Conservation (phyloP, 2,113 vertebrate genomes). For the Cathartes aura region DNA sequence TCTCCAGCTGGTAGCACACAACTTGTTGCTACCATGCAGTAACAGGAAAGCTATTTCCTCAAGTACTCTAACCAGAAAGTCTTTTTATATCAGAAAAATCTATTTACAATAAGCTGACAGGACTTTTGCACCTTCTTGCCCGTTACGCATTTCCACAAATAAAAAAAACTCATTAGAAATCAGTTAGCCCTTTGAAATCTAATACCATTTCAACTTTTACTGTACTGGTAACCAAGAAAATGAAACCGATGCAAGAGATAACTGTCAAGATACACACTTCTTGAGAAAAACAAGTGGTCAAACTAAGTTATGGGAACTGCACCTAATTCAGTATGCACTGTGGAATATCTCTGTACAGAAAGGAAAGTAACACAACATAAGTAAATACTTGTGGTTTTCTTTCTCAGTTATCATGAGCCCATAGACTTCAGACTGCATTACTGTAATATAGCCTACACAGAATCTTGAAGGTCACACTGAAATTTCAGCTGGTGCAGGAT, state of each 20-base stretch:
- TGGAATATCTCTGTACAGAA: background rate
- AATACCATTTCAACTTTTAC: background rate
- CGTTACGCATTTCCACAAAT: background rate
- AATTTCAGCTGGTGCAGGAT: background rate
- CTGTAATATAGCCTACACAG: background rate
- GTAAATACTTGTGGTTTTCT: background rate
- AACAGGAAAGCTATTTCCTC: background rate
- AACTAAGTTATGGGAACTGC: background rate
- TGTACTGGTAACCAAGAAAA: background rate
- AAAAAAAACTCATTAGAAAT: background rate
- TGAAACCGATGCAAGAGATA: background rate
- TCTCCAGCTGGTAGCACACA: background rate
- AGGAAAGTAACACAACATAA: background rate
- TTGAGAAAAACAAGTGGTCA: conserved; percentile 9
- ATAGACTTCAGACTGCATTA: background rate
- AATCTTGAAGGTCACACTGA: conserved; percentile 1
- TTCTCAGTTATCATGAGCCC: background rate
- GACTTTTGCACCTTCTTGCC: background rate
- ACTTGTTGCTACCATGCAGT: background rate
- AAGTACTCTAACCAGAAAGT: background rate
- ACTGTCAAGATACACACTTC: background rate
- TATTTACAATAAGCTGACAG: background rate
- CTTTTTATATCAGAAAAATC: background rate
- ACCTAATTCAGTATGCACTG: background rate
- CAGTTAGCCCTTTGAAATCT: background rate